Base-by-base conservation (phyloP, 2,797 vertebrate species). In the Anolis apletophallus region DNA sequence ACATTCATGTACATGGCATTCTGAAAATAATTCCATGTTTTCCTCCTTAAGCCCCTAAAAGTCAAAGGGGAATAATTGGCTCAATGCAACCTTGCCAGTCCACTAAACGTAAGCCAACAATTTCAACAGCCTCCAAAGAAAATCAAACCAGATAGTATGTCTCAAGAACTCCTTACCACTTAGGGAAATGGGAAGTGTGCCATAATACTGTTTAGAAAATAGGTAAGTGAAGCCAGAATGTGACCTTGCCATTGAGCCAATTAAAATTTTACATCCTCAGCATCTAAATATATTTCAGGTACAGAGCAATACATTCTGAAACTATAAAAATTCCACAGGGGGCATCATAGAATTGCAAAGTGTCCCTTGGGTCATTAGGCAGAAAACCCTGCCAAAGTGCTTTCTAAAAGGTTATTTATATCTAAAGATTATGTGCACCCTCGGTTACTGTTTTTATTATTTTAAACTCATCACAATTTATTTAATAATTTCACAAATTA, bases 351-450 rank as follows among this genome's bases (percentile, higher is more conserved):
- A 55, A 17, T 36, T 71, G 79, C n/a, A 69, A 71, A 71, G 50
- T 8, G 21, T 23, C 80, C 67, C 32, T 17, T 55, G 36, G 40
- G 78, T 46, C 26, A 71, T 71, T 34, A 71, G 19, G 14, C 17
- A 13, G 55, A 68, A 71, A 52, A 71, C 6, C 46, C 29, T 81
- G 61, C 40, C 40, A 69, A 14, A 81, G 68, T 55, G 13, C 67
- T 82, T 71, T 80, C 29, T 55, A 17, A 82, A 82, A 82, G 67
- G 13, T 34, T 82, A 55, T 71, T n/a, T 11, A 32, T 71, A 52
- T 34, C 67, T 54, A 81, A 54, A 59, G 57, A 61, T 23, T 40
- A 23, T 68, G 61, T 8, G 5, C 16, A 2, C 29, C 12, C 29
- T 21, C 7, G 64, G 50, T 54, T 14, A 5, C 6, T 75, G 29